Conservation (phyloP, 2,113 vertebrate species). For the Scatophagus argus region DNA sequence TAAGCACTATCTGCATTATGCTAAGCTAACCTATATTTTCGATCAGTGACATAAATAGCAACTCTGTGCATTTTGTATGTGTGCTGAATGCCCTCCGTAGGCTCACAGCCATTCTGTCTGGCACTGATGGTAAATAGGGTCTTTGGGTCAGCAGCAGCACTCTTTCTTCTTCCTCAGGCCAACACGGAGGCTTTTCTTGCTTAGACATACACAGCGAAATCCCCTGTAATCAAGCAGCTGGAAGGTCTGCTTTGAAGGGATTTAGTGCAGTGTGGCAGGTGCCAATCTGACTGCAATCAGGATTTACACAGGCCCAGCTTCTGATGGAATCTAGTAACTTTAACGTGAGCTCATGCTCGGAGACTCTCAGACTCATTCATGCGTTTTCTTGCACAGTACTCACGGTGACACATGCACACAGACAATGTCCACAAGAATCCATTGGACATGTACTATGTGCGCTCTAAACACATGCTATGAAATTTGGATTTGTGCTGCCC, state of each 20-base stretch:
- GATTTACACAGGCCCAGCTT: constrained; percentile 53
- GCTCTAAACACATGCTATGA: background rate
- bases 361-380: constrained; percentile 44
- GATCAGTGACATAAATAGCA: constrained; percentile 14
- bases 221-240: constrained; percentile 76
- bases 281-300: constrained; percentile 72
- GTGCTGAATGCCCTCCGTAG: constrained; percentile 12
- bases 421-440: background rate
- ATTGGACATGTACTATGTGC: constrained; percentile 3
- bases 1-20: constrained; percentile 16
- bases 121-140: constrained; percentile 40
- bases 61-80: constrained; percentile 14
- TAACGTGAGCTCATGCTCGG: constrained; percentile 11
- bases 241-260: constrained; percentile 64
- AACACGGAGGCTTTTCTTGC: constrained; percentile 55
- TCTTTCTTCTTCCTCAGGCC: constrained; percentile 27
- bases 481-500: background rate
- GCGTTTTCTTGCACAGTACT: background rate
- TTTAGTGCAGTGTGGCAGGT: constrained; percentile 69
- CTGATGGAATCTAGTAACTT: constrained; percentile 37
- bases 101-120: constrained; percentile 34
- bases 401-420: background rate
- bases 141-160: constrained; percentile 55
- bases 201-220: constrained; percentile 58
- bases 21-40: constrained; percentile 13